Conservation (phyloP, 2,888 invertebrate genomes). For the Neuroscelio doddi region DNA sequence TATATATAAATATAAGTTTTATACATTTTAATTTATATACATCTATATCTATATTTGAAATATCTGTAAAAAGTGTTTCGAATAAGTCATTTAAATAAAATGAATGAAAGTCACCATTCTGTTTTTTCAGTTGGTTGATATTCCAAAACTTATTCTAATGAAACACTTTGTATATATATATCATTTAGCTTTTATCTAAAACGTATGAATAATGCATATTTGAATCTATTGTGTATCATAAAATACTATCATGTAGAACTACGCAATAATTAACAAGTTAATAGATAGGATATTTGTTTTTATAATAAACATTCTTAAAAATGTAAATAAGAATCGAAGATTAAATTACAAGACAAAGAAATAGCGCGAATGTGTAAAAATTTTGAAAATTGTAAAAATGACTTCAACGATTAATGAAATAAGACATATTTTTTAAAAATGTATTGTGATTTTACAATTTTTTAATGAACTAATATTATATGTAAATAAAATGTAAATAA, state of each 20-base stretch:
- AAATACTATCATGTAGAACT: slow-evolving; percentile 48
- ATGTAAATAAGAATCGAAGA: background rate
- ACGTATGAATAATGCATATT: background rate
- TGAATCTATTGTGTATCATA: slow-evolving; percentile 1
- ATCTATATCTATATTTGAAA: slow-evolving; percentile 10
- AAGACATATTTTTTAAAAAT: too few relatives aligned
- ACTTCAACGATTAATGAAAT: too few relatives aligned
- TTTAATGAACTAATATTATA: too few relatives aligned
- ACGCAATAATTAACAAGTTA: slow-evolving; percentile 59
- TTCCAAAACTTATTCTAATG: background rate
- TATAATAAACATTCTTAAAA: background rate
- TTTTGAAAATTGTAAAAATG: slow-evolving; percentile 25
- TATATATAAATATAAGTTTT: too few relatives aligned
- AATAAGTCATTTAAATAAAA: too few relatives aligned
- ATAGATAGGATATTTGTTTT: slow-evolving; percentile 31
- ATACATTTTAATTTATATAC: slow-evolving; percentile 18
- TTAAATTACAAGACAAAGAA: too few relatives aligned
- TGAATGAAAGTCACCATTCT: too few relatives aligned
- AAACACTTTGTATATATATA: background rate
- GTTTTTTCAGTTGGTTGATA: too few relatives aligned
- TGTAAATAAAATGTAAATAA: too few relatives aligned
- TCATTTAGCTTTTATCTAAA: slow-evolving; percentile 1
- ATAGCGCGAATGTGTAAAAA: too few relatives aligned
- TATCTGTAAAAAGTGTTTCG: slow-evolving; percentile 22
- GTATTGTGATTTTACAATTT: too few relatives aligned